Evolutionary conservation across 2,888 invertebrate species (phyloP).

Genomic region (Diogma glabrata): DNA sequence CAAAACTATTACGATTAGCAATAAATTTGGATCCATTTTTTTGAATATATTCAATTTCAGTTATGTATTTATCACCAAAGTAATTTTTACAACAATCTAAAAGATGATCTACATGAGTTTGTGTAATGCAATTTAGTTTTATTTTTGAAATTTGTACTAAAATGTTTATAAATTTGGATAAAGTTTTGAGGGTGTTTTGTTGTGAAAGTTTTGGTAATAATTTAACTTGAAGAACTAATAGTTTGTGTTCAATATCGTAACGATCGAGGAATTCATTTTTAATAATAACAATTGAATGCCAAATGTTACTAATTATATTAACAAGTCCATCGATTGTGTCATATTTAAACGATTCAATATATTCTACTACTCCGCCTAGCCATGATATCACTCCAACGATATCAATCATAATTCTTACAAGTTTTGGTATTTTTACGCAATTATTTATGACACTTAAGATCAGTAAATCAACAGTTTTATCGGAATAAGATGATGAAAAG

Average conservation of each 20-base stretch:
- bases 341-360: constrained; percentile 33
- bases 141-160: constrained; percentile 26
- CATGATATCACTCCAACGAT: constrained; percentile 61
- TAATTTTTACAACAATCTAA: constrained; percentile 27
- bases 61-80: constrained; percentile 25
- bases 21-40: constrained; percentile 26
- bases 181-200: constrained; percentile 25
- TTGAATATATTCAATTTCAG: constrained; percentile 25
- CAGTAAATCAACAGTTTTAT: constrained; percentile 47
- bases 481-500: constrained; percentile 51
- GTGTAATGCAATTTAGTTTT: constrained; percentile 22
- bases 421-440: constrained; percentile 50
- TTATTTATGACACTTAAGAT: constrained; percentile 54
- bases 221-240: constrained; percentile 27
- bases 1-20: constrained; percentile 24
- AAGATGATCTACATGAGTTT: constrained; percentile 24
- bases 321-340: constrained; percentile 34
- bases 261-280: constrained; percentile 26
- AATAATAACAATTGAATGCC: constrained; percentile 30
- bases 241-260: constrained; percentile 23
- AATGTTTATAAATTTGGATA: constrained; percentile 30
- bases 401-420: constrained; percentile 51
- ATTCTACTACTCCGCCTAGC: constrained; percentile 39
- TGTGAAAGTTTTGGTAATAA: constrained; percentile 29
- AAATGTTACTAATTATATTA: constrained; percentile 32